phyloP scores from a whole-genome alignment of 2,797 vertebrate species.

The Manis crassicaudata region DNA sequence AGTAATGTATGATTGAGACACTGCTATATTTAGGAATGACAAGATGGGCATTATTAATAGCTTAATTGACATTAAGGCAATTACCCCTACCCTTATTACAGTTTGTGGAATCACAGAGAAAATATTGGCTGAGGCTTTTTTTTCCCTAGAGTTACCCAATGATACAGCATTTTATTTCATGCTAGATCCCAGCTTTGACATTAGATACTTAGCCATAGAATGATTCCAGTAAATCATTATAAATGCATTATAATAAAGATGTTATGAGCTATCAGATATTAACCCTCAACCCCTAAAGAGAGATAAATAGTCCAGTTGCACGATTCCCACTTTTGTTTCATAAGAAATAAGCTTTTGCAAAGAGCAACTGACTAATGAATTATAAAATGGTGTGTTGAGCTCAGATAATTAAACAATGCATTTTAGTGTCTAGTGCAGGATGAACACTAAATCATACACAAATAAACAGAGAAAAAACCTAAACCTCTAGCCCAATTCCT shows the following conservation, averaged over 20 bases:
- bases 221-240: slow-evolving; percentile 90
- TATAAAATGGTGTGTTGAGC: slow-evolving; percentile 80
- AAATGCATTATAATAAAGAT: slow-evolving; percentile 90
- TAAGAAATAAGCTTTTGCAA: slow-evolving; percentile 77
- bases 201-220: slow-evolving; percentile 87
- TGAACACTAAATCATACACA: slow-evolving; percentile 79
- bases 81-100: slow-evolving; percentile 86
- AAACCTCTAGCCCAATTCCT: slow-evolving; percentile 18
- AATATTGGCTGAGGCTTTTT: slow-evolving; percentile 83
- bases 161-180: slow-evolving; percentile 87
- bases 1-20: slow-evolving; percentile 81
- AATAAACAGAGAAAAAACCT: slow-evolving; percentile 60
- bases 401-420: slow-evolving; percentile 81
- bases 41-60: slow-evolving; percentile 89
- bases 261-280: slow-evolving; percentile 88
- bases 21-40: slow-evolving; percentile 85
- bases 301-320: slow-evolving; percentile 83
- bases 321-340: slow-evolving; percentile 83
- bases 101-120: slow-evolving; percentile 87
- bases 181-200: slow-evolving; percentile 86
- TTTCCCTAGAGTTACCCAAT: slow-evolving; percentile 87
- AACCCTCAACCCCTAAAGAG: slow-evolving; percentile 87
- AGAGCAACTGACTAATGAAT: slow-evolving; percentile 82
- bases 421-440: slow-evolving; percentile 71
- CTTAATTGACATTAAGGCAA: slow-evolving; percentile 90